These are phyloP conservation scores for Halichondria panicea DNA, from an alignment of 37 sponge, comb jelly and placozoan species.

Conservation along the genomic window DNA sequence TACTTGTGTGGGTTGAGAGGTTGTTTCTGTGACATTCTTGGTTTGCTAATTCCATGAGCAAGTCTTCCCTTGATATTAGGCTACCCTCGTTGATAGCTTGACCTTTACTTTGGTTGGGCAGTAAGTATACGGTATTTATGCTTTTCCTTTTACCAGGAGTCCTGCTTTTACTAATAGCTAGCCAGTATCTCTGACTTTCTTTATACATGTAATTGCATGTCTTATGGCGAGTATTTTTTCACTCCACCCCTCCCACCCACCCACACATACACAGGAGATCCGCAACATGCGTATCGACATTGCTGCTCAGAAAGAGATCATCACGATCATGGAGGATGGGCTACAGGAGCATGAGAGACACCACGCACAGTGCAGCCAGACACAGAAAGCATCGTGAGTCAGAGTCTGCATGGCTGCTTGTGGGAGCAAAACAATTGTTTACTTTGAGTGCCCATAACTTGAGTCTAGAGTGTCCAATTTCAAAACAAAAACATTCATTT, in stretches of 20 bases:
- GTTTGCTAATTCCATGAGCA: no score
- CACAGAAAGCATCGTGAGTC: conserved; percentile 27
- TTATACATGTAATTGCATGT: not conserved
- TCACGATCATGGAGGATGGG: conserved; percentile 49
- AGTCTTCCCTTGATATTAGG: no score
- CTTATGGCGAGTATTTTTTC: not conserved
- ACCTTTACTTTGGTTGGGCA: no score
- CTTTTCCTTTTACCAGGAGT: not conserved
- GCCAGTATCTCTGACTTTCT: not conserved
- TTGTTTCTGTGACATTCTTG: no score
- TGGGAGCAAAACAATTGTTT: not conserved
- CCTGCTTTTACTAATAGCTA: not conserved
- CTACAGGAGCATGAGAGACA: conserved; percentile 52
- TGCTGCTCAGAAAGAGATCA: conserved; percentile 63
- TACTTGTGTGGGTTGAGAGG: no score
- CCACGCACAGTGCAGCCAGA: conserved; percentile 8
- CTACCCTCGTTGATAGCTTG: no score
- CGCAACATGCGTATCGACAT: conserved; percentile 51
- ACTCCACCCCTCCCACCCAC: conserved; percentile 1
- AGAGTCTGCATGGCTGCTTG: not conserved
- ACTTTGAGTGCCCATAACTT: not conserved
- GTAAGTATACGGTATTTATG: no score
- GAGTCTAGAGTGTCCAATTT: no score
- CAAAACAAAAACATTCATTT: no score
- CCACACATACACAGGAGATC: conserved; percentile 32